Evolutionary conservation across 2,888 invertebrate genomes (phyloP), one percentile per base, ranked within the genome.

Genomic region (Hipparchia sbordonii): DNA sequence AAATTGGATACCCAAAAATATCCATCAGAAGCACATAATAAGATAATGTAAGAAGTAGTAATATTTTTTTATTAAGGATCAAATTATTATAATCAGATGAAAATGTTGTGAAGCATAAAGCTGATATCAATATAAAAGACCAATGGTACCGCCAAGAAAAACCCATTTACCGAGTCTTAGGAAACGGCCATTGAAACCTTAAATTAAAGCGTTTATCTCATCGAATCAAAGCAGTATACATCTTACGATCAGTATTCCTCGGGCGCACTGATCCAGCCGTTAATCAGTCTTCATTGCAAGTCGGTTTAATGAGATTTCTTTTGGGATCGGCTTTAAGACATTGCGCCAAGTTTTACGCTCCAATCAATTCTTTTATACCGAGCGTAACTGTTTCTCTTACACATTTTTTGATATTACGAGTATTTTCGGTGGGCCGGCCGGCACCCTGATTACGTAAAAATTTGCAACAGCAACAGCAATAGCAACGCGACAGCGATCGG

Each of bases 301-400:
- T 80, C 86, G 84, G 82, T 86, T 88, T 89, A 90, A 91, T 91
- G 90, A 89, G 89, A 87, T 90, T 90, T 89, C 88, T 89, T 88
- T 86, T 72, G 77, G 85, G 85, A 87, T 86, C 84, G 79, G 84
- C 82, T 72, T 72, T 72, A 73, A 75, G 74, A 77, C 76, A 71
- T 72, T 71, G 70, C 71, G 61, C 69, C 69, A 71, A 75, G 73
- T 74, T 79, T 77, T 75, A 77, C 75, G 76, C 74, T 73, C 70
- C 74, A 74, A 78, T 77, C 78, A 77, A 77, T 76, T 78, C 74
- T 70, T 74, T 77, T 72, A 73, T 70, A 70, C 68, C 69, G 39
- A 68, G 56, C 71, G 45, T 65, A 66, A 72, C 65, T 56, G 72
- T 72, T 72, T 70, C 52, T 54, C 39, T 12, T 54, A 9, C 52